phyloP scores from a whole-genome alignment of 2,888 invertebrate genomes.

The Eumacrocentrus americanus region DNA sequence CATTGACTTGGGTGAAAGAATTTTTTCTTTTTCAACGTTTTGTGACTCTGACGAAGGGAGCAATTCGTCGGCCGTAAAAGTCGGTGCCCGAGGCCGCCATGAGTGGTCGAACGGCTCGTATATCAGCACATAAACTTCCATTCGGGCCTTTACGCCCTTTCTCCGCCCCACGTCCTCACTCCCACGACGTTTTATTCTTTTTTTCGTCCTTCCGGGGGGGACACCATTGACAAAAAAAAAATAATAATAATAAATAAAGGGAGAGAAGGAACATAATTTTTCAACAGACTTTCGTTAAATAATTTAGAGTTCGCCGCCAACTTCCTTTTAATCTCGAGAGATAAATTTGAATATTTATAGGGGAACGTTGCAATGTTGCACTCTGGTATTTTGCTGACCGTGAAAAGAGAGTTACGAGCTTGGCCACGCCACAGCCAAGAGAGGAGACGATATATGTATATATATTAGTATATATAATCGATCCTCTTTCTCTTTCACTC shows the following conservation, averaged over 20 bases:
- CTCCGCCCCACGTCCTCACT: slow-evolving; percentile 7
- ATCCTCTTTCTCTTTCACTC: slow-evolving; percentile 21
- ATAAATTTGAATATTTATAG: slow-evolving; percentile 27
- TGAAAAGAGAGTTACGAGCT: slow-evolving; percentile 36
- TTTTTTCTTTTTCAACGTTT: neutral
- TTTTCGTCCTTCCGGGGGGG: neutral
- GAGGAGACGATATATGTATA: slow-evolving; percentile 2
- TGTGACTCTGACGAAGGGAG: slow-evolving; percentile 30
- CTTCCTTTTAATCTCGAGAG: neutral
- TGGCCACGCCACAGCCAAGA: slow-evolving; percentile 18
- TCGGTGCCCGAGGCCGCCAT: slow-evolving; percentile 32
- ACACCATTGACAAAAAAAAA: too few species aligned
- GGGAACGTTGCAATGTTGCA: slow-evolving; percentile 22
- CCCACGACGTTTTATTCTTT: neutral
- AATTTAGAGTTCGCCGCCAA: neutral
- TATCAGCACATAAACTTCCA: slow-evolving; percentile 49
- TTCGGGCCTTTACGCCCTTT: slow-evolving; percentile 19
- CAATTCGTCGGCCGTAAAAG: slow-evolving; percentile 53
- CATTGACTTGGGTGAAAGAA: too few species aligned
- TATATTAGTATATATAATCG: neutral
- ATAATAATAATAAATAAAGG: too few species aligned
- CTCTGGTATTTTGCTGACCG: slow-evolving; percentile 32
- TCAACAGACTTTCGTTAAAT: neutral
- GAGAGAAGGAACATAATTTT: too few species aligned
- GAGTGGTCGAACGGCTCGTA: slow-evolving; percentile 33